Evolutionary conservation across 1,140 invertebrate species (phyloP).

Genomic region (Chionoecetes opilio): DNA sequence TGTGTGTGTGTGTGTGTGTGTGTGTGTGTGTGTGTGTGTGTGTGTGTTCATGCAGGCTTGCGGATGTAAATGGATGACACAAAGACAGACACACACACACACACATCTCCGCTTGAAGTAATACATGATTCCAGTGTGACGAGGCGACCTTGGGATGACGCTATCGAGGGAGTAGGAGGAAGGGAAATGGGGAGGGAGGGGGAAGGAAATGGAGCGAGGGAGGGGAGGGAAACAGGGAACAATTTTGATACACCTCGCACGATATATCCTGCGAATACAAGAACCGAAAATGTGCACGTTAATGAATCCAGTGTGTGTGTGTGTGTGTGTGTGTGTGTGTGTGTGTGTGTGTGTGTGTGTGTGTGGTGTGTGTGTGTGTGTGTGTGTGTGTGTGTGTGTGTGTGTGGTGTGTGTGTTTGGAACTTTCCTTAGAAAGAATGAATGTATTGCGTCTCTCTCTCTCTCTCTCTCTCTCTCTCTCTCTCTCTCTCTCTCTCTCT

Average conservation of each 20-base stretch:
- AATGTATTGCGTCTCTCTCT: no score
- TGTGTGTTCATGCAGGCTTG: not conserved
- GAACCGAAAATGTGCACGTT: not conserved
- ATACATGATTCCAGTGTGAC: not conserved
- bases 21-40: slow-evolving; percentile 27
- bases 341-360: not conserved
- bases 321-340: not conserved
- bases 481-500: not conserved
- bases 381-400: slow-evolving; percentile 35
- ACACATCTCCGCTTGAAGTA: not conserved
- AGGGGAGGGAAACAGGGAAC: not conserved
- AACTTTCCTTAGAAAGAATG: no score
- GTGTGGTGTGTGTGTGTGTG: slow-evolving; percentile 2
- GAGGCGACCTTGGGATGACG: slow-evolving; percentile 1
- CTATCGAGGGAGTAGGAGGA: not conserved
- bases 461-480: no score
- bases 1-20: slow-evolving; percentile 19
- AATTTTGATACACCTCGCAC: not conserved
- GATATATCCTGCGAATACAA: not conserved
- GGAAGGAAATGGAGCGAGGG: not conserved
- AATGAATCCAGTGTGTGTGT: not conserved
- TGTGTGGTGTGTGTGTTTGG: slow-evolving; percentile 36
- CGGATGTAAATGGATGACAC: no score
- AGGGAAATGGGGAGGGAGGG: not conserved
- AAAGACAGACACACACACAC: not conserved